Evolutionary conservation across 2,888 invertebrate species (phyloP).

Genomic region (Heliconius hortense): DNA sequence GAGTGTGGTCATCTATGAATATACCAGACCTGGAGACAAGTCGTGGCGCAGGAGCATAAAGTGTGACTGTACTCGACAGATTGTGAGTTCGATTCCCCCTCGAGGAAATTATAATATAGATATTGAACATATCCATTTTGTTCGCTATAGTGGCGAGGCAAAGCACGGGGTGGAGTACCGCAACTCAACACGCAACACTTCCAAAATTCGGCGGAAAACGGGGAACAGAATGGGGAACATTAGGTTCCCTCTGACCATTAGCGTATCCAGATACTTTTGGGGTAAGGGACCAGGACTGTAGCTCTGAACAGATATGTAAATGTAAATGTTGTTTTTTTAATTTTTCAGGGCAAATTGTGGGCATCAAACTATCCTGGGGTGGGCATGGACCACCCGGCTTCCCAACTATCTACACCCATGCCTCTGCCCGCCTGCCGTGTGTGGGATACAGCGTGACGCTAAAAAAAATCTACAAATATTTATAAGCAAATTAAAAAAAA

Average conservation of each 20-base stretch:
- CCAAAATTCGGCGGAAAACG: background rate
- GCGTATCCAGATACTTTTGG: too few relatives aligned
- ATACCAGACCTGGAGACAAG: background rate
- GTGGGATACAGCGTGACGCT: background rate
- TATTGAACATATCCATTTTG: background rate
- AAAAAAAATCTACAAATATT: slow-evolving; percentile 27
- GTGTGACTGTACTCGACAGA: background rate
- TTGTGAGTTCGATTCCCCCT: background rate
- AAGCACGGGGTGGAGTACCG: too few relatives aligned
- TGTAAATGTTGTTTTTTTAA: too few relatives aligned
- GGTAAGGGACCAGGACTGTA: too few relatives aligned
- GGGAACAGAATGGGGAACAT: background rate
- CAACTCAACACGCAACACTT: background rate
- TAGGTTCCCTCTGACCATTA: background rate
- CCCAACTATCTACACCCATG: too few relatives aligned
- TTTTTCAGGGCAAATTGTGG: too few relatives aligned
- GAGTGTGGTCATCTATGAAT: background rate
- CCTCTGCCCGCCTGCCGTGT: background rate
- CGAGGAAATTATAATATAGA: background rate
- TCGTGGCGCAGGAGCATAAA: background rate
- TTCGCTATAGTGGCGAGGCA: background rate
- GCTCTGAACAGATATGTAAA: too few relatives aligned
- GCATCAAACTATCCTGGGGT: too few relatives aligned
- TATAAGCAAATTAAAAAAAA: slow-evolving; percentile 31
- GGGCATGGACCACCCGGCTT: too few relatives aligned